Conservation (phyloP, 53 echinoderm and acorn worm genomes). For the Luidia sarsii region DNA sequence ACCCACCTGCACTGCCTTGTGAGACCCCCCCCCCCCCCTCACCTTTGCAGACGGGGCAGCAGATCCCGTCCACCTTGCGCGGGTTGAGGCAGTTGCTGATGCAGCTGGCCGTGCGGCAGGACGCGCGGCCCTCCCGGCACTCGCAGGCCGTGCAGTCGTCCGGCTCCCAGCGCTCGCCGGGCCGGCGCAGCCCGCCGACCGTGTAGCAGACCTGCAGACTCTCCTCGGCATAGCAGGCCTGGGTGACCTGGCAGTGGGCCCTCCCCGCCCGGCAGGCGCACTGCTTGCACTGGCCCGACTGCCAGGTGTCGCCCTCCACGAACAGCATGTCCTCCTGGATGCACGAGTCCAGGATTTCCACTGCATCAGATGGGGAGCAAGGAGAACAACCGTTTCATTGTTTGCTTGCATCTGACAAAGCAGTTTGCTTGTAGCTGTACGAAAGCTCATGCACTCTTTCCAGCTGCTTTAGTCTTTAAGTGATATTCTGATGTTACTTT, state of each 20-base stretch:
- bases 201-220: constrained; percentile 68
- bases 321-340: constrained; percentile 50
- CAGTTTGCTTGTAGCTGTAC: too few species aligned
- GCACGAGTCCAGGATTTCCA: constrained; percentile 68
- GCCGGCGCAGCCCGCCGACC: constrained; percentile 56
- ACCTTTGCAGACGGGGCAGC: constrained; percentile 98
- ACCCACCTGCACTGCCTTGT: too few species aligned
- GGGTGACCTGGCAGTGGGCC: constrained; percentile 75
- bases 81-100: constrained; percentile 77
- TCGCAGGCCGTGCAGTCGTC: constrained; percentile 93
- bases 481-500: too few species aligned
- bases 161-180: constrained; percentile 81
- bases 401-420: too few species aligned
- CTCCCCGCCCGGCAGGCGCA: constrained; percentile 69
- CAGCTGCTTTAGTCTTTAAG: too few species aligned
- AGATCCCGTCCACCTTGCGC: constrained; percentile 68
- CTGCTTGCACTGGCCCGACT: constrained; percentile 64
- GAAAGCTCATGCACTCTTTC: too few species aligned
- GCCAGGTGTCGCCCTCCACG: constrained; percentile 83
- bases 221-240: constrained; percentile 72
- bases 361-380: too few species aligned
- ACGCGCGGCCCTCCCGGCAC: constrained; percentile 68
- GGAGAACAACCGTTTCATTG: too few species aligned
- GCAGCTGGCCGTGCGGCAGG: constrained; percentile 83
- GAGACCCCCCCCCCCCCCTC: neutral